Base-by-base conservation (phyloP, 2,113 vertebrate genomes). In the Embiotoca jacksoni region DNA sequence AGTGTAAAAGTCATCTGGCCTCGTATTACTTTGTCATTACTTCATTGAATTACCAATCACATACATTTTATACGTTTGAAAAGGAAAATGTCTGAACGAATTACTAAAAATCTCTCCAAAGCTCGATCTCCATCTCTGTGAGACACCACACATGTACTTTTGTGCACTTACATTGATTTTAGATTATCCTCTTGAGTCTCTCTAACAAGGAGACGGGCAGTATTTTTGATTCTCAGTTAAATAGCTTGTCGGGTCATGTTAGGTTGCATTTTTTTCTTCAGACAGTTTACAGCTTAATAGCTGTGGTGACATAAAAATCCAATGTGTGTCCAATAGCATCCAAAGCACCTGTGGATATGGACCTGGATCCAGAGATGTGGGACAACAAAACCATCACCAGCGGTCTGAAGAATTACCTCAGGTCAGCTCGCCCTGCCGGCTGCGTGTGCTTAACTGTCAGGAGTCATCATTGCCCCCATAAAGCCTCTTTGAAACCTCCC, bases 301-400 rank as follows among this genome's bases (percentile, higher is more conserved):
- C 37, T 32, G 36, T 50, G 36, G 23, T 35, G 60, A 54, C 36
- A n/a, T 74, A 63, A 83, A 63, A 74, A 23, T 23, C 23, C 23
- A 23, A 61, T 75, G 57, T 88, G 61, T 81, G 87, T 88, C 83
- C 89, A 60, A 69, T 71, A 99, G 98, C 97, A 35, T 92, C 96
- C 47, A 99, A 97, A 83, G 96, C 97, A 13, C 93, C 97, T 66
- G 95, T 95, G 72, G 97, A 99, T 84, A 94, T 98, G 90, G 96
- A 98, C 88, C 95, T 99, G 88, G 97, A 99, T 90, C 94, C 97
- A 65, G 97, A 99, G 75, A 91, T 95, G 55, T 99, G 98, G 98
- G 98, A 99, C 94, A 99, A 98, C 90, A 99, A 99, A 92, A 99
- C 97, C 2, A 97, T 99, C 87, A 99, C 97, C 63, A 99, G 98